Percentiles rank a stretch among this genome's conserved stretches.
phyloP scores from a whole-genome alignment of 2,888 invertebrate genomes.

The Agriotes lineatus region DNA sequence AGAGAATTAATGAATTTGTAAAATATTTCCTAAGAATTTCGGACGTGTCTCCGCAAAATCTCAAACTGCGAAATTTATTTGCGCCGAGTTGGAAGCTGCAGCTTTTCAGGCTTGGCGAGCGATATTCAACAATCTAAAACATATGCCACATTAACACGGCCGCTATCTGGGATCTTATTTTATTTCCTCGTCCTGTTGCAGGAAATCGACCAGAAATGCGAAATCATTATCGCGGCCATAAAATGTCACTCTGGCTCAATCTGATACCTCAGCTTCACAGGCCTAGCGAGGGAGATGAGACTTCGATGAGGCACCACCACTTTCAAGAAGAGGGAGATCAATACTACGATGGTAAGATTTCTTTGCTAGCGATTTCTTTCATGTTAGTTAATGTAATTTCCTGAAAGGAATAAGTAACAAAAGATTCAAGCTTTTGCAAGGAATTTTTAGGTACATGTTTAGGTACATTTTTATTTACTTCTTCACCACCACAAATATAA shows the following conservation, averaged over 20 bases:
- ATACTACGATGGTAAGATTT: slow-evolving; percentile 84
- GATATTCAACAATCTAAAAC: background rate
- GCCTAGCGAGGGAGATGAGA: slow-evolving; percentile 83
- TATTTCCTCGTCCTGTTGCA: slow-evolving; percentile 60
- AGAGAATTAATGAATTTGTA: slow-evolving; percentile 49
- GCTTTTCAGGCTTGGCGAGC: background rate
- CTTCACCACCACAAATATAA: too few relatives aligned
- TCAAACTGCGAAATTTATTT: slow-evolving; percentile 21
- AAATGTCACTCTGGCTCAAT: slow-evolving; percentile 93
- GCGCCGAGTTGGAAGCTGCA: background rate
- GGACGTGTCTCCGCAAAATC: slow-evolving; percentile 23
- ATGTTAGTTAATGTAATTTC: too few relatives aligned
- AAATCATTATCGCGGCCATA: slow-evolving; percentile 94
- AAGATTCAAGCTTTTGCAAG: too few relatives aligned
- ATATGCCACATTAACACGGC: background rate
- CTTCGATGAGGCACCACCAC: slow-evolving; percentile 90
- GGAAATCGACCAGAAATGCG: slow-evolving; percentile 82
- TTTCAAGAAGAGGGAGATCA: slow-evolving; percentile 84
- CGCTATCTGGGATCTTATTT: background rate
- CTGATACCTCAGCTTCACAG: slow-evolving; percentile 91
- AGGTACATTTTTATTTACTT: too few relatives aligned
- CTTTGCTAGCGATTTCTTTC: too few relatives aligned
- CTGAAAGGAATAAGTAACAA: too few relatives aligned
- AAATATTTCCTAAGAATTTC: slow-evolving; percentile 41
- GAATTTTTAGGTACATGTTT: too few relatives aligned